A percentile compares a stretch with the other conserved stretches of the same genome.
Evolutionary conservation across 2,797 vertebrate genomes (phyloP).

Genomic region (Scomberomorus guttatus): DNA sequence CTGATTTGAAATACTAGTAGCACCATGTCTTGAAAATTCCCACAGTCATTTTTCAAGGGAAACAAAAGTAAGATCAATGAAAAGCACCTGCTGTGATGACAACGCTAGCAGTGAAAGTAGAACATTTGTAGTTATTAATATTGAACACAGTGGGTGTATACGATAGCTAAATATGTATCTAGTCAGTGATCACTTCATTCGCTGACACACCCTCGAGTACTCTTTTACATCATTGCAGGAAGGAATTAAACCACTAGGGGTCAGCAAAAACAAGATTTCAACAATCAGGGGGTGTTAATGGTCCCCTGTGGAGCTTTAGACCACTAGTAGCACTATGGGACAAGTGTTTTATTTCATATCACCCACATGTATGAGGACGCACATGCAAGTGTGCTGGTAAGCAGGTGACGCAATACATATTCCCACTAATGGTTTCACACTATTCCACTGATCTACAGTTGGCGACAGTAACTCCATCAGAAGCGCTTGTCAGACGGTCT

Average conservation of each 20-base stretch:
- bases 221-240: neutral
- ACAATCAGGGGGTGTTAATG: neutral
- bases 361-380: too few relatives aligned
- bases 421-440: too few relatives aligned
- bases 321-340: too few relatives aligned
- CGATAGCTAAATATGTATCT: neutral
- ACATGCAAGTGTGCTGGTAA: too few relatives aligned
- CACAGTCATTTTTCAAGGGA: slow-evolving; percentile 28
- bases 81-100: slow-evolving; percentile 34
- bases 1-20: slow-evolving; percentile 9
- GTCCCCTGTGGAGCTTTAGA: neutral
- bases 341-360: too few relatives aligned
- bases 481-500: too few relatives aligned
- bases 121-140: neutral
- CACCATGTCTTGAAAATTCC: neutral
- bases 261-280: neutral
- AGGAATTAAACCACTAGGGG: neutral
- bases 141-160: neutral
- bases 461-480: too few relatives aligned
- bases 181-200: neutral
- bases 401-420: too few relatives aligned
- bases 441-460: too few relatives aligned
- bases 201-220: neutral
- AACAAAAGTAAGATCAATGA: slow-evolving; percentile 35
- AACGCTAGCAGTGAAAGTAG: neutral